phyloP scores from a whole-genome alignment of 2,797 vertebrate genomes.

The Distichodus sexfasciatus region DNA sequence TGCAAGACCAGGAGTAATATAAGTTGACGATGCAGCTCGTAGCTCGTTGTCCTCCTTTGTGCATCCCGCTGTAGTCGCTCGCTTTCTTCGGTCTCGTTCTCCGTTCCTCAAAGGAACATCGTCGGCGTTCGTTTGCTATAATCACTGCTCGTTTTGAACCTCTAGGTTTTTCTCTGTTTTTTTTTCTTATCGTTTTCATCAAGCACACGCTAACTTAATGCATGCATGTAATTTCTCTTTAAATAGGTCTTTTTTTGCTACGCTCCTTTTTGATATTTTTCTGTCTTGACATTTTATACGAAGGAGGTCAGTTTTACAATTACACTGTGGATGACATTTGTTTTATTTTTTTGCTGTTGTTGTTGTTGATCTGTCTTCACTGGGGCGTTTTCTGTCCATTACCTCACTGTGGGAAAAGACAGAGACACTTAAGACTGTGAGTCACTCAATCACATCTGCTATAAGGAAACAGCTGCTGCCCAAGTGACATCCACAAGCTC shows the following conservation, averaged over 20 bases:
- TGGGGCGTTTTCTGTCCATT: slow-evolving; percentile 38
- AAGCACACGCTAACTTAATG: slow-evolving; percentile 73
- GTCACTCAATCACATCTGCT: not conserved
- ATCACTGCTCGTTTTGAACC: slow-evolving; percentile 50
- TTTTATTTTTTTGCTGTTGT: slow-evolving; percentile 38
- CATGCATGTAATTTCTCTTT: slow-evolving; percentile 73
- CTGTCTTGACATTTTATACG: slow-evolving; percentile 30
- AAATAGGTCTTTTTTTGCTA: slow-evolving; percentile 56
- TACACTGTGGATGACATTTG: slow-evolving; percentile 23
- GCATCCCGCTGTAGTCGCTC: slow-evolving; percentile 36
- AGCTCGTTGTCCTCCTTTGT: slow-evolving; percentile 46
- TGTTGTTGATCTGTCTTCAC: slow-evolving; percentile 44
- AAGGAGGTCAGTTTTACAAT: slow-evolving; percentile 31
- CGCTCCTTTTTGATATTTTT: slow-evolving; percentile 42
- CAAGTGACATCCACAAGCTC: too few relatives aligned
- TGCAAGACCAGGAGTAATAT: slow-evolving; percentile 66
- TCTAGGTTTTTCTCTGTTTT: slow-evolving; percentile 50
- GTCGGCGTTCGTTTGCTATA: slow-evolving; percentile 36
- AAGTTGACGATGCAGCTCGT: slow-evolving; percentile 55
- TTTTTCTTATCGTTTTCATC: slow-evolving; percentile 56
- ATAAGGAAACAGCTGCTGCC: too few relatives aligned
- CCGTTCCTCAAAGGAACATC: slow-evolving; percentile 35
- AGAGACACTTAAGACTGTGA: slow-evolving; percentile 1
- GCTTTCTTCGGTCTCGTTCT: slow-evolving; percentile 23
- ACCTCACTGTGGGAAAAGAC: slow-evolving; percentile 52